Evolutionary conservation across 2,888 invertebrate genomes (phyloP), one percentile per base, ranked within the genome.

Genomic region (Anthrax anthrax): DNA sequence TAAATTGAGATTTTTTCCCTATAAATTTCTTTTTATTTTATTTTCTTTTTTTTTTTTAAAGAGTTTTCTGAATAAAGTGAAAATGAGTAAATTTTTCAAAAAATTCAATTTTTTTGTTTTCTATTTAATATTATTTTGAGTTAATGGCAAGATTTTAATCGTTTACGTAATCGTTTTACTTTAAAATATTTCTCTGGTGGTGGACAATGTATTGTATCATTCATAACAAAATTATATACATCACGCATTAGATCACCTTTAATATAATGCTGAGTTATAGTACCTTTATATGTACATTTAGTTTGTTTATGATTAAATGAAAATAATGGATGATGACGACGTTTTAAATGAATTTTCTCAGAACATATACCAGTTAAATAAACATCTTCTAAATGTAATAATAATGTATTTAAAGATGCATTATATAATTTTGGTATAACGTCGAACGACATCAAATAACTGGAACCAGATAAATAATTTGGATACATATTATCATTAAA

Each of bases 391-490:
- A 86, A 65, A 59, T 88, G 85, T 55, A 88, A 76, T 44, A 84
- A 70, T 6, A 80, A 76, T 2, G 80, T 84, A 44, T 69, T 70
- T 3, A 84, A 62, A 0, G 86, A 80, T 3, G 80, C 76, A 37
- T 71, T 64, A 61, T 82, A 84, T 4, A 89, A 67, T 42, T 74
- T 76, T 9, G 62, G 63, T 1, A 80, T 81, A 1, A 83, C 75
- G 54, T 79, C 77, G 2, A 74, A 63, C 1, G 84, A 81, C 72
- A 88, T 75, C 4, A 80, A 73, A 67, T 89, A 89, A 3, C 82
- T 85, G 1, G 84, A 84, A 13, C 89, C 89, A 0, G 87, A 86
- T 45, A 88, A 64, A 64, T 88, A 89, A 55, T 80, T 77, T 4
- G 88, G 89, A 71, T 86, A 88, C 41, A 75, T 72, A 39, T 75